phyloP scores from a whole-genome alignment of 2,888 invertebrate species.

The Entomobrya proxima region DNA sequence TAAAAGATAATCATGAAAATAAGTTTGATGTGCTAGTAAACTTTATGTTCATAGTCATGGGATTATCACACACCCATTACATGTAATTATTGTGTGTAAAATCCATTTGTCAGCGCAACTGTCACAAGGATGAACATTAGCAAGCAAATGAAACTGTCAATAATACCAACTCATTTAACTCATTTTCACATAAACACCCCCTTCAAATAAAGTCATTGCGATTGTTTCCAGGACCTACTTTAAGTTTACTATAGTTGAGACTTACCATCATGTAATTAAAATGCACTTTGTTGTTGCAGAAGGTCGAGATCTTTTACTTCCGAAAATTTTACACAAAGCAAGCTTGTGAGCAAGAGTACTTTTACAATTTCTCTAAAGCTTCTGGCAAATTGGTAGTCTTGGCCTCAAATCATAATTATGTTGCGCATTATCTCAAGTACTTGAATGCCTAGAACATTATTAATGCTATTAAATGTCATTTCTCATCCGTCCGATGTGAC shows the following conservation, averaged over 20 bases:
- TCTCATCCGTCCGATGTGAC: too few species aligned
- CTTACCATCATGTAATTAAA: too few species aligned
- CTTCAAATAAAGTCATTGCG: neutral
- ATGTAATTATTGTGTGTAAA: conserved; percentile 2
- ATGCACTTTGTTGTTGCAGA: too few species aligned
- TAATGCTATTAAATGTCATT: too few species aligned
- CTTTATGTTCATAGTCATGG: neutral
- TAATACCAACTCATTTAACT: neutral
- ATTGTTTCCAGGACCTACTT: neutral
- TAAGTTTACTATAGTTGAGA: neutral
- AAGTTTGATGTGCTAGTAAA: neutral
- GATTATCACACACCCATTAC: neutral
- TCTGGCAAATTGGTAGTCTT: too few species aligned
- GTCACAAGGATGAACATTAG: neutral
- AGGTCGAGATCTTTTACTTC: too few species aligned
- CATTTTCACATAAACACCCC: neutral
- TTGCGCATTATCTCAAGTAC: too few species aligned
- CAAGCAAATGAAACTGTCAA: neutral
- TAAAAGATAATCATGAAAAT: conserved; percentile 16
- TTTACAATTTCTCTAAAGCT: too few species aligned
- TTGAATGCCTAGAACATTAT: too few species aligned
- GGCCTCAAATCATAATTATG: too few species aligned
- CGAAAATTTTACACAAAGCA: too few species aligned
- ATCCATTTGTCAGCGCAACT: neutral
- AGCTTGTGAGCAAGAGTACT: too few species aligned